A percentile compares a stretch with the other conserved stretches of the same genome.
These are phyloP conservation scores for Sesamia inferens DNA, from an alignment of 2,888 invertebrate species.

Conservation along the genomic window DNA sequence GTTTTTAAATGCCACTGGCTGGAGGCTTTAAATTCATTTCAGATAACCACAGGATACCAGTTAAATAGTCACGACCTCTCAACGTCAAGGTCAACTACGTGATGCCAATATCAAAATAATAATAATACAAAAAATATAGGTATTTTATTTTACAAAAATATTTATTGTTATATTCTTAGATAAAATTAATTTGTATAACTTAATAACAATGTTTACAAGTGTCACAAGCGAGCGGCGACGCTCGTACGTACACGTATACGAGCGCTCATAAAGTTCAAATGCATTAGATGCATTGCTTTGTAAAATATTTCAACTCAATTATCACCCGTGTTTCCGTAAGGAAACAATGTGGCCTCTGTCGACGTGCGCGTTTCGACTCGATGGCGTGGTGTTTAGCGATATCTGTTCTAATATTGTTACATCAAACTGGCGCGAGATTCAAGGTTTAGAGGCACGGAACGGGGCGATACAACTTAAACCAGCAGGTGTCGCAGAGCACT, in stretches of 20 bases:
- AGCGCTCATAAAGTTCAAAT: no score
- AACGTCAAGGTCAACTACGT: no score
- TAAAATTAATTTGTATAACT: slow-evolving; percentile 75
- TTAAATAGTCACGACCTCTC: no score
- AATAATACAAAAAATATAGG: not conserved
- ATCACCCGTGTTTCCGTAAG: not conserved
- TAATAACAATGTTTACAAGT: slow-evolving; percentile 68
- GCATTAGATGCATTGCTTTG: no score
- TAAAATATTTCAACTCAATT: no score
- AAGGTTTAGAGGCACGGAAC: not conserved
- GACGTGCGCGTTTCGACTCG: not conserved
- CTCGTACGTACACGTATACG: slow-evolving; percentile 9
- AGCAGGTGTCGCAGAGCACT: no score
- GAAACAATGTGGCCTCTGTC: not conserved
- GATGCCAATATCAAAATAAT: no score
- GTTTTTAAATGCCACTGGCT: no score
- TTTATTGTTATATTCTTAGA: slow-evolving; percentile 74
- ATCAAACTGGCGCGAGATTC: slow-evolving; percentile 8
- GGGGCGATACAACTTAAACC: not conserved
- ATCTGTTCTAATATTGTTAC: not conserved
- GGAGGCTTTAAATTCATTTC: no score
- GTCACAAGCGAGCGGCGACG: not conserved
- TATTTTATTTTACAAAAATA: slow-evolving; percentile 56
- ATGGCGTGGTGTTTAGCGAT: slow-evolving; percentile 4
- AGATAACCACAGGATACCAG: no score